A percentile compares a stretch with the other conserved stretches of the same genome.
Conservation (phyloP, 2,888 invertebrate species). For the Bellardia pandia region DNA sequence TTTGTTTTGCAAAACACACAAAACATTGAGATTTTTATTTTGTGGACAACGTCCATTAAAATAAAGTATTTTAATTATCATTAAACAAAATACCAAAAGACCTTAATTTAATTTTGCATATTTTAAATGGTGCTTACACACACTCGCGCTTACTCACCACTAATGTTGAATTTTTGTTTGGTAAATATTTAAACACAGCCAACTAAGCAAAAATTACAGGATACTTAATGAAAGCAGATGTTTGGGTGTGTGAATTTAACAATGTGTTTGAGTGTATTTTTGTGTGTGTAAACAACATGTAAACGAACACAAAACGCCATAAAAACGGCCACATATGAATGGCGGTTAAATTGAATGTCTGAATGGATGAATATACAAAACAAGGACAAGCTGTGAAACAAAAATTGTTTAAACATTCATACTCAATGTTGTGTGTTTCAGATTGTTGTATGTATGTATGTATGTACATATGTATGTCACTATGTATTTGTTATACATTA, state of each 20-base stretch:
- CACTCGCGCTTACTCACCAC: background rate
- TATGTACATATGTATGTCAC: background rate
- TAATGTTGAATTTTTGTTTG: conserved; percentile 6
- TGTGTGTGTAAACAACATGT: background rate
- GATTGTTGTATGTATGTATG: background rate
- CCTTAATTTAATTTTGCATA: conserved; percentile 24
- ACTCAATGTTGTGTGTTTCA: background rate
- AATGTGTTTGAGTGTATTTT: background rate
- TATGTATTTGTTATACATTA: background rate
- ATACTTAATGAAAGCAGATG: conserved; percentile 11
- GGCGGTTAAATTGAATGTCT: conserved; percentile 28
- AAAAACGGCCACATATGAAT: conserved; percentile 43
- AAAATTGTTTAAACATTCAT: background rate
- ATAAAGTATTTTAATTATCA: conserved; percentile 22
- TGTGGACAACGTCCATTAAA: background rate
- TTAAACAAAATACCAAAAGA: conserved; percentile 1
- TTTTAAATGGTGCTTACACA: conserved; percentile 12
- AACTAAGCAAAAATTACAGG: conserved; percentile 42
- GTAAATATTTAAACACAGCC: conserved; percentile 26
- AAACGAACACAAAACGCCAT: conserved; percentile 17
- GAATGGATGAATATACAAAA: conserved; percentile 21
- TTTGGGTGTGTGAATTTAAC: background rate
- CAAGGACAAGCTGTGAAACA: background rate
- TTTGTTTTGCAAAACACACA: background rate
- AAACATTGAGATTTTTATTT: conserved; percentile 2